Conservation (phyloP, 2,888 invertebrate species). For the Leucophenga maculata region DNA sequence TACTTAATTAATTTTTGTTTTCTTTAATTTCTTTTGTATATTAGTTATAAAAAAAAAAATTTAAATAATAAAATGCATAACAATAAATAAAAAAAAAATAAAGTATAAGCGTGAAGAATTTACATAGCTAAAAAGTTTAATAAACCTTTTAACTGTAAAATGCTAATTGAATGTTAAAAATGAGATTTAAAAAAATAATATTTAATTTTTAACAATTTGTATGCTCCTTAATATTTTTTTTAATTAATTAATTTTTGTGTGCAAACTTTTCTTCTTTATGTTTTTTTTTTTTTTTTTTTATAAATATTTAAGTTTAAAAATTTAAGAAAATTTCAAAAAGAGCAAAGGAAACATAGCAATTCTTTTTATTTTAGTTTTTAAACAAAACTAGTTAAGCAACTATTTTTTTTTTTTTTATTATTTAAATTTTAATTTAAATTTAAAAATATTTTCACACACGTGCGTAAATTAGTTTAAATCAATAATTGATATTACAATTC, state of each 20-base stretch:
- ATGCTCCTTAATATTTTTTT: not conserved
- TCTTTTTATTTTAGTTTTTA: not conserved
- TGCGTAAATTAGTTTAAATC: not conserved
- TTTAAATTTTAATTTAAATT: too few species aligned
- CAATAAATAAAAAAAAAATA: not conserved
- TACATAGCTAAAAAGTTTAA: not conserved
- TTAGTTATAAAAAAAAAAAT: not conserved
- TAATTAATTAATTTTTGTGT: not conserved
- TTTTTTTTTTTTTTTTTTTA: too few species aligned
- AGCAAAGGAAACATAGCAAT: not conserved
- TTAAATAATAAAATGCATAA: not conserved
- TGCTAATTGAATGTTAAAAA: too few species aligned
- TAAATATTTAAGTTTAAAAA: not conserved
- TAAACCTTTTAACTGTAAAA: conserved; percentile 10
- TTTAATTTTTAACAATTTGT: not conserved
- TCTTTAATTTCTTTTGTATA: not conserved
- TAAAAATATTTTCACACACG: too few species aligned
- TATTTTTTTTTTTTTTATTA: conserved; percentile 9
- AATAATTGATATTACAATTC: not conserved
- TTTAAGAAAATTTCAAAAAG: not conserved
- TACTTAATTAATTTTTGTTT: not conserved
- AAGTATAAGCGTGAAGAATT: not conserved
- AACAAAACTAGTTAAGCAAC: not conserved
- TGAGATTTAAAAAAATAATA: not conserved
- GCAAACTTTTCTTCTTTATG: too few species aligned